phyloP scores from a whole-genome alignment of 1,140 invertebrate species.

The Alviniconcha marisindica region DNA sequence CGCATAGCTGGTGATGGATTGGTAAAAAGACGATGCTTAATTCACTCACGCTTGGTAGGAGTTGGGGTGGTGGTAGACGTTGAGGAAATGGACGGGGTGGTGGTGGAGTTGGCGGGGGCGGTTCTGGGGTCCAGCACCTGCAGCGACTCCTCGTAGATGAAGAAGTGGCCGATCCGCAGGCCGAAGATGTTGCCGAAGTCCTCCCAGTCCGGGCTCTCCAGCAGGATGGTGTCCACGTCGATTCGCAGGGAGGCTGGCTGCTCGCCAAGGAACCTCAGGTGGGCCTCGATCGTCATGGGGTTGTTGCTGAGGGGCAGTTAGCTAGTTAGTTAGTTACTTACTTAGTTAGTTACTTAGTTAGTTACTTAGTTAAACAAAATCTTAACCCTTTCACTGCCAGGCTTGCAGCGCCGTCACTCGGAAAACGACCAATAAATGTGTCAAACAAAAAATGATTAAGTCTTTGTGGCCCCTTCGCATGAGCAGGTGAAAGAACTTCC shows the following conservation, averaged over 20 bases:
- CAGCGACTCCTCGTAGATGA: conserved; percentile 32
- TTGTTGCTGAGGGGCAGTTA: background rate
- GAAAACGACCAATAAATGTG: background rate
- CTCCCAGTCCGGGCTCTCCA: conserved; percentile 28
- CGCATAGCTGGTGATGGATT: too few relatives aligned
- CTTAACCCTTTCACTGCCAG: too few relatives aligned
- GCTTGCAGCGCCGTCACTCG: background rate
- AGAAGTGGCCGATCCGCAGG: conserved; percentile 24
- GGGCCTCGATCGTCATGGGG: conserved; percentile 17
- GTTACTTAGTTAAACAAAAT: too few relatives aligned
- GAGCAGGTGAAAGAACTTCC: too few relatives aligned
- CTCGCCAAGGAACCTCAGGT: conserved; percentile 26
- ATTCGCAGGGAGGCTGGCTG: background rate
- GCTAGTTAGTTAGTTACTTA: background rate
- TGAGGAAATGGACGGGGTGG: background rate
- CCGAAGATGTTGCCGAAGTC: background rate
- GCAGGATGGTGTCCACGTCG: conserved; percentile 35
- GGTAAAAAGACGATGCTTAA: too few relatives aligned
- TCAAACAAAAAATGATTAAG: background rate
- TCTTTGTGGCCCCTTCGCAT: too few relatives aligned
- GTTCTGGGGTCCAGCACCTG: conserved; percentile 24
- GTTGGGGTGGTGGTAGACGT: background rate
- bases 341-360: background rate
- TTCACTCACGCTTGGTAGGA: conserved; percentile 25
- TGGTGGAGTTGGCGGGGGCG: background rate